Conservation (phyloP, 2,797 vertebrate species). For the Typhlichthys eigenmanni region DNA sequence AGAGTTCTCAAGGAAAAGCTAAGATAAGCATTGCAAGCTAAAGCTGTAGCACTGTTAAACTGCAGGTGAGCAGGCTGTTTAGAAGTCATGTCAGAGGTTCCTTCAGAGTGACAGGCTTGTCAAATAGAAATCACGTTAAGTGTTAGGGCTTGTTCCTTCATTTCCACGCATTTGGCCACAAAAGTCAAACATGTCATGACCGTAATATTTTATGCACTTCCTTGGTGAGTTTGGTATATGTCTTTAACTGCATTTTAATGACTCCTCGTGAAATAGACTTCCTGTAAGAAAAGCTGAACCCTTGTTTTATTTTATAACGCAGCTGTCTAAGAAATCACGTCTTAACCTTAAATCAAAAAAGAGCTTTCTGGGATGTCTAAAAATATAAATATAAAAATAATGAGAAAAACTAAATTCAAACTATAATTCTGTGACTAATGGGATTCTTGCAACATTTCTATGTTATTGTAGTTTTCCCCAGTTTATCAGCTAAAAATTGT, state of each 20-base stretch:
- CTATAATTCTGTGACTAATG: too few relatives aligned
- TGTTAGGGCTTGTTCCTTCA: conserved; percentile 39
- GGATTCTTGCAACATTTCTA: too few relatives aligned
- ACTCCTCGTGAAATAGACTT: conserved; percentile 31
- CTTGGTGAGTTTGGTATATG: conserved; percentile 29
- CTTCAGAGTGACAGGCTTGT: conserved; percentile 56
- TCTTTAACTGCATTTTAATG: conserved; percentile 49
- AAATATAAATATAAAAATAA: neutral
- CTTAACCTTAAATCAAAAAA: conserved; percentile 34
- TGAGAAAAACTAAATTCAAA: too few relatives aligned
- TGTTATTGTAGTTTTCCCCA: too few relatives aligned
- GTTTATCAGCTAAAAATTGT: too few relatives aligned
- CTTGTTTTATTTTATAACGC: conserved; percentile 47
- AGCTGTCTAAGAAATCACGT: conserved; percentile 31
- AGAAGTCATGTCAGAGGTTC: conserved; percentile 36
- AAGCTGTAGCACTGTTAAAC: conserved; percentile 41
- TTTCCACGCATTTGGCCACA: conserved; percentile 29
- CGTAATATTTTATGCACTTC: conserved; percentile 31
- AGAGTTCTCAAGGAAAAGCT: conserved; percentile 40
- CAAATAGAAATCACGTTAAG: conserved; percentile 66
- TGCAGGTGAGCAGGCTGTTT: conserved; percentile 54
- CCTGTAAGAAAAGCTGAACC: conserved; percentile 31
- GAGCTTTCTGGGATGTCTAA: conserved; percentile 31
- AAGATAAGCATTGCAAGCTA: conserved; percentile 22
- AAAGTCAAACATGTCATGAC: conserved; percentile 43